Evolutionary conservation across 2,113 vertebrate genomes (phyloP).

Genomic region (Callaeas wilsoni): DNA sequence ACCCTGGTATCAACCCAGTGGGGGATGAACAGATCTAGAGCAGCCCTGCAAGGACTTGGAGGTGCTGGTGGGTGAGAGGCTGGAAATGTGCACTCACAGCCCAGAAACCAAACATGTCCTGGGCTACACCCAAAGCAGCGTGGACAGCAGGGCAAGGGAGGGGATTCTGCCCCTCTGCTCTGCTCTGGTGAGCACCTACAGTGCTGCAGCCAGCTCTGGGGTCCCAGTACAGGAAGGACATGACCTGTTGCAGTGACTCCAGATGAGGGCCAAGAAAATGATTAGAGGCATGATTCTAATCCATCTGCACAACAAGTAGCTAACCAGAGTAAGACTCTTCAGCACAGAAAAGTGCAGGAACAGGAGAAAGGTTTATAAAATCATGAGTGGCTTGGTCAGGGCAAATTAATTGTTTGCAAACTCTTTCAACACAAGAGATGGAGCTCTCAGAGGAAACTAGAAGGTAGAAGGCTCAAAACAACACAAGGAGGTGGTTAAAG

Average conservation of each 20-base stretch:
- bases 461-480: background rate
- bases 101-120: background rate
- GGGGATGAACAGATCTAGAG: background rate
- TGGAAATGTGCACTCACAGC: background rate
- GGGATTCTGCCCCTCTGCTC: background rate
- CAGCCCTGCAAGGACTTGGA: background rate
- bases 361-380: background rate
- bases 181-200: background rate
- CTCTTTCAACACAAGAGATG: background rate
- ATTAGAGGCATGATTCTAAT: background rate
- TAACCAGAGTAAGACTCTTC: background rate
- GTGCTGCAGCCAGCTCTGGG: background rate
- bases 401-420: background rate
- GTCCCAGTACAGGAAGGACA: background rate
- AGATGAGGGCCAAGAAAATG: background rate
- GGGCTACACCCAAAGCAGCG: background rate
- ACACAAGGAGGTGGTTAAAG: background rate
- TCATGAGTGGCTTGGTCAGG: background rate
- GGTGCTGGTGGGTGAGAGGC: background rate
- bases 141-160: background rate
- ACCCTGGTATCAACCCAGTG: rapidly evolving
- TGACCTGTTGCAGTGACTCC: rapidly evolving
- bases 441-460: background rate
- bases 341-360: background rate
- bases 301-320: background rate